These are phyloP conservation scores for Galeopsomyia nigrocyanea DNA, from an alignment of 2,888 invertebrate genomes.

Conservation along the genomic window DNA sequence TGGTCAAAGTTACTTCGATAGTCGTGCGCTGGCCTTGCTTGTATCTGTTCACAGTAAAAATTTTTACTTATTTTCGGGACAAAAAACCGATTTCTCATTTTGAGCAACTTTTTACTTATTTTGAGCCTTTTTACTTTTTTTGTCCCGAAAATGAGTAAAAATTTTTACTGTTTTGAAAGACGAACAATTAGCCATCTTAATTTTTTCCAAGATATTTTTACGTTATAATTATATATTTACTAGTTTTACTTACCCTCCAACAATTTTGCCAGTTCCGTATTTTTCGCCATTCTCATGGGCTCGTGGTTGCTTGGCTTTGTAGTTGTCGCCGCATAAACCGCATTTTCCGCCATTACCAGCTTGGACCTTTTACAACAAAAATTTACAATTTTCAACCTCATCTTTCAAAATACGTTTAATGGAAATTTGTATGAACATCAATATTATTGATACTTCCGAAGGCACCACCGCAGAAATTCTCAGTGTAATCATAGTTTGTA, in stretches of 20 bases:
- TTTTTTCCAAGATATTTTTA: not conserved
- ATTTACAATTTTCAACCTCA: not conserved
- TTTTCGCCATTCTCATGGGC: constrained; percentile 71
- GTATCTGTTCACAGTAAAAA: not conserved
- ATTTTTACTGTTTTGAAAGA: not conserved
- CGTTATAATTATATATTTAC: not conserved
- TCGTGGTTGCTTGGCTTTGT: constrained; percentile 66
- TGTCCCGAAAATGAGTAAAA: no score
- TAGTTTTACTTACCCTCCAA: constrained; percentile 59
- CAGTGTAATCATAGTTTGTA: no score
- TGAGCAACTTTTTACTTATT: no score
- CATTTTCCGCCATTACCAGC: constrained; percentile 68
- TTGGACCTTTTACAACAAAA: not conserved
- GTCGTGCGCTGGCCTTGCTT: constrained; percentile 51
- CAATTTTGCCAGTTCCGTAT: constrained; percentile 70
- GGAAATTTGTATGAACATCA: no score
- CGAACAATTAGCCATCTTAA: no score
- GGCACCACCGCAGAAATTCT: no score
- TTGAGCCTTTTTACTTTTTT: no score
- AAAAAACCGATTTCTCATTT: no score
- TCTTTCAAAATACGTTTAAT: not conserved
- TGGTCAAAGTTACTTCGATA: constrained; percentile 60
- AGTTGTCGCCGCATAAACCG: constrained; percentile 72
- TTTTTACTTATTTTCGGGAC: no score
- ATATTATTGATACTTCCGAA: no score